Percentiles rank a stretch among this genome's conserved stretches.
phyloP scores from a whole-genome alignment of 2,113 vertebrate species.

The Caranx melampygus region DNA sequence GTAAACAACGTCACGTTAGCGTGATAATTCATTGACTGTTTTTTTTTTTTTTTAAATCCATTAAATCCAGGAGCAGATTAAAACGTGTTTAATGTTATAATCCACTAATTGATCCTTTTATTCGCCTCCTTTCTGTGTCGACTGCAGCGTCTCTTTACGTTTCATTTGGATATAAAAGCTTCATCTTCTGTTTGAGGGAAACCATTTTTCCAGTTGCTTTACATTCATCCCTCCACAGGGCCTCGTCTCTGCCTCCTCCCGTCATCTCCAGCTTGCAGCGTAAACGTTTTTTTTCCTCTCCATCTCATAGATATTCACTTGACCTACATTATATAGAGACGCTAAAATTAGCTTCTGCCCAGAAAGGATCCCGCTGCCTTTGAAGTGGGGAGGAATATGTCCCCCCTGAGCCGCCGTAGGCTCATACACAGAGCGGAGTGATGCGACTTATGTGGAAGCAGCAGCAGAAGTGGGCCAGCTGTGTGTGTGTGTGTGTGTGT shows the following conservation, averaged over 20 bases:
- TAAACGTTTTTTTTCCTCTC: slow-evolving; percentile 9
- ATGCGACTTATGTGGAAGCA: slow-evolving; percentile 21
- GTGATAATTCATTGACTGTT: background rate
- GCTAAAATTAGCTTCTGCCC: slow-evolving; percentile 58
- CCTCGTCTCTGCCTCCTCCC: background rate
- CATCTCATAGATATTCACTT: slow-evolving; percentile 36
- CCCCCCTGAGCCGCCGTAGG: slow-evolving; percentile 51
- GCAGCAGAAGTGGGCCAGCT: slow-evolving; percentile 60
- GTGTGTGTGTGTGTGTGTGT: slow-evolving; percentile 45
- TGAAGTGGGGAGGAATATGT: slow-evolving; percentile 56
- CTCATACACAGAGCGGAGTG: slow-evolving; percentile 21
- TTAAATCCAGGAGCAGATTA: background rate
- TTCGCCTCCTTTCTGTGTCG: background rate
- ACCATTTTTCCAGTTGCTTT: background rate
- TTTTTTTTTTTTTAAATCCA: background rate
- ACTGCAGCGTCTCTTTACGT: background rate
- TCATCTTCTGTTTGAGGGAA: background rate
- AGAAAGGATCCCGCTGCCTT: slow-evolving; percentile 44
- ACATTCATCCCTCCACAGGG: background rate
- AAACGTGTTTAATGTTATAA: too few species aligned
- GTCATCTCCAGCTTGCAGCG: slow-evolving; percentile 10
- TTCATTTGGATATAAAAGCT: background rate
- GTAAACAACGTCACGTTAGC: too few species aligned
- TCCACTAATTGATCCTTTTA: background rate
- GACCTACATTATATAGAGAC: slow-evolving; percentile 68